These are phyloP conservation scores for Zaprionus gabonicus DNA, from an alignment of 1,140 invertebrate species.

Conservation along the genomic window DNA sequence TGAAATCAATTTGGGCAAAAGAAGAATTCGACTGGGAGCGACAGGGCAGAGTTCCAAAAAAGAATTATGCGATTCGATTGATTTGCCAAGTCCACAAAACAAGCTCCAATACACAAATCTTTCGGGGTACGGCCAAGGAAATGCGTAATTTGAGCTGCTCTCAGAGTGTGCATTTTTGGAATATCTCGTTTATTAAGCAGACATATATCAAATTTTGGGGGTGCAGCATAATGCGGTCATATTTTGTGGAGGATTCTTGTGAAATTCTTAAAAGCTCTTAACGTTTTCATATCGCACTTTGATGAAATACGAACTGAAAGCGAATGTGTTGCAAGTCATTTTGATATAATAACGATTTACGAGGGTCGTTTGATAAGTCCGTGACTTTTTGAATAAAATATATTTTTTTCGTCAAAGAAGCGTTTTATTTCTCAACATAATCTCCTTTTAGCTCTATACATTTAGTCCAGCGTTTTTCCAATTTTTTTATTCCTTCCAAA, in stretches of 20 bases:
- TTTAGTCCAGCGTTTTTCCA: too few relatives aligned
- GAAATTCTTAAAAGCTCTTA: not conserved
- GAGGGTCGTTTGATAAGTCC: too few relatives aligned
- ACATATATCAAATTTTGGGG: constrained; percentile 6
- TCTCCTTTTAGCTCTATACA: too few relatives aligned
- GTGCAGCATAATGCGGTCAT: constrained; percentile 14
- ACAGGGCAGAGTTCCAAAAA: not conserved
- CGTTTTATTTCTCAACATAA: too few relatives aligned
- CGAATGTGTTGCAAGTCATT: not conserved
- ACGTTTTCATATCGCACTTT: not conserved
- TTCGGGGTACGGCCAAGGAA: constrained; percentile 12
- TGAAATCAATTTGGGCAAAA: constrained; percentile 66
- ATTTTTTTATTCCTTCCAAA: too few relatives aligned
- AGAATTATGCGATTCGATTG: not conserved
- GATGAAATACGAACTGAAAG: not conserved
- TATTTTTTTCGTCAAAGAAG: too few relatives aligned
- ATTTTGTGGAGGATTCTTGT: not conserved
- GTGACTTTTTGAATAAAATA: too few relatives aligned
- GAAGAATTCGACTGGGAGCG: not conserved
- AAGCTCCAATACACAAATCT: not conserved
- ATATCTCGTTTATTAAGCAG: not conserved
- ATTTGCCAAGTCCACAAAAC: not conserved
- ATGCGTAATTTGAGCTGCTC: constrained; percentile 60
- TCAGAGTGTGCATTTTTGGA: constrained; percentile 3
- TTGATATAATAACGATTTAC: not conserved